phyloP scores from a whole-genome alignment of 2,797 vertebrate species.

The Hippopotamyrus pictus region DNA sequence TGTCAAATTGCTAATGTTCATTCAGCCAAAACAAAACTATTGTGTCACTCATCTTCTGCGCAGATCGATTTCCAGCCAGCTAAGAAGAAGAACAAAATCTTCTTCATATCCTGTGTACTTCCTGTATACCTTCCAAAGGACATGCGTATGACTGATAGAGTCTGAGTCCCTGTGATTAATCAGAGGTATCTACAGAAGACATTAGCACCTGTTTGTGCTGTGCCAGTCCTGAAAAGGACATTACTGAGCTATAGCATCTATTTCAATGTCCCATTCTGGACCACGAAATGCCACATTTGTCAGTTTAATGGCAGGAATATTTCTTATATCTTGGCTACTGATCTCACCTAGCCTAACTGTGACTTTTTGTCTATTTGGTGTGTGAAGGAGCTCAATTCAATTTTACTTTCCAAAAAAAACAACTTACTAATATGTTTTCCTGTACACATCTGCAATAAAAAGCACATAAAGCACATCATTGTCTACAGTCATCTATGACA shows the following conservation, averaged over 20 bases:
- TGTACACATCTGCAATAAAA: not conserved
- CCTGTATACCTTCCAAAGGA: not conserved
- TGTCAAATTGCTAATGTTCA: not conserved
- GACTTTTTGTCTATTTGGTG: not conserved
- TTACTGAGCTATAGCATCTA: not conserved
- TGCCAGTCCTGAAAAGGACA: not conserved
- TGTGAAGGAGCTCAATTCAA: not conserved
- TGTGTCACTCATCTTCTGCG: not conserved
- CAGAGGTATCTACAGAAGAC: not conserved
- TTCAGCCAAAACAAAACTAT: not conserved
- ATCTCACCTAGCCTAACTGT: not conserved
- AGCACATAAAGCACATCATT: not conserved
- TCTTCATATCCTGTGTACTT: slow-evolving; percentile 1
- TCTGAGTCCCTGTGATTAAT: not conserved
- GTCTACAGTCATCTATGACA: not conserved
- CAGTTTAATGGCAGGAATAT: not conserved
- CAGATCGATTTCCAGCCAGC: not conserved
- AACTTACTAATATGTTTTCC: not conserved
- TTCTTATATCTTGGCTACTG: not conserved
- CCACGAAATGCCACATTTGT: not conserved
- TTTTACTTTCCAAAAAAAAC: not conserved
- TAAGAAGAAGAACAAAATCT: not conserved
- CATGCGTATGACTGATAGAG: not conserved
- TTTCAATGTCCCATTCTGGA: not conserved
- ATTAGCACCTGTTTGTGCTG: not conserved